Conservation (phyloP, 2,888 invertebrate genomes). For the Nymphalis urticae region DNA sequence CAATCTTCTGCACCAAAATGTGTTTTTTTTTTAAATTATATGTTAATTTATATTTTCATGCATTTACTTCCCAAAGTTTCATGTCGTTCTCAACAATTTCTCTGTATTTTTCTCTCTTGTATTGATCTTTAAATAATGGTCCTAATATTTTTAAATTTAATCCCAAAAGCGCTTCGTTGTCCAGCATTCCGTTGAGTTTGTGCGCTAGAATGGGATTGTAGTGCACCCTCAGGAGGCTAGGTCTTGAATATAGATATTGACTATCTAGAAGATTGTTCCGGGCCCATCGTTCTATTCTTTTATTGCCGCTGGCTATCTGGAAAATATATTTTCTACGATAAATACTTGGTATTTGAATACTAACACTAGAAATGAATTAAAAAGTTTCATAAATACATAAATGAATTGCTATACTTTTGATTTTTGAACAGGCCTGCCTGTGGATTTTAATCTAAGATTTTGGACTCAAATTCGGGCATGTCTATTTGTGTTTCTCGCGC, state of each 20-base stretch:
- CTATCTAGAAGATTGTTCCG: constrained; percentile 84
- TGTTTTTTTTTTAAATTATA: too few species aligned
- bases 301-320: constrained; percentile 88
- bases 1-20: not conserved
- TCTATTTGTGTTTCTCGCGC: too few species aligned
- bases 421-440: too few species aligned
- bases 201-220: constrained; percentile 86
- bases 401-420: too few species aligned
- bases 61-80: constrained; percentile 88
- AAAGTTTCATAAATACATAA: too few species aligned
- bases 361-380: too few species aligned
- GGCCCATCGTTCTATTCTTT: constrained; percentile 89
- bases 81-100: constrained; percentile 94
- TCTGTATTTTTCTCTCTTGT: constrained; percentile 87
- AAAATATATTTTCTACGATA: constrained; percentile 18
- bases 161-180: constrained; percentile 89
- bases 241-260: constrained; percentile 89
- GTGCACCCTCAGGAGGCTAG: constrained; percentile 89
- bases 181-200: constrained; percentile 86
- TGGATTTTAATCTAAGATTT: too few species aligned
- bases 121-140: constrained; percentile 86
- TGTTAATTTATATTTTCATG: constrained; percentile 42
- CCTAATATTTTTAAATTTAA: constrained; percentile 87
- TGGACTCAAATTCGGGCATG: too few species aligned
- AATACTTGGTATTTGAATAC: not conserved